Percentiles rank a stretch among this genome's conserved stretches.
phyloP scores from a whole-genome alignment of 2,113 vertebrate species.

The Hydrolagus affinis region DNA sequence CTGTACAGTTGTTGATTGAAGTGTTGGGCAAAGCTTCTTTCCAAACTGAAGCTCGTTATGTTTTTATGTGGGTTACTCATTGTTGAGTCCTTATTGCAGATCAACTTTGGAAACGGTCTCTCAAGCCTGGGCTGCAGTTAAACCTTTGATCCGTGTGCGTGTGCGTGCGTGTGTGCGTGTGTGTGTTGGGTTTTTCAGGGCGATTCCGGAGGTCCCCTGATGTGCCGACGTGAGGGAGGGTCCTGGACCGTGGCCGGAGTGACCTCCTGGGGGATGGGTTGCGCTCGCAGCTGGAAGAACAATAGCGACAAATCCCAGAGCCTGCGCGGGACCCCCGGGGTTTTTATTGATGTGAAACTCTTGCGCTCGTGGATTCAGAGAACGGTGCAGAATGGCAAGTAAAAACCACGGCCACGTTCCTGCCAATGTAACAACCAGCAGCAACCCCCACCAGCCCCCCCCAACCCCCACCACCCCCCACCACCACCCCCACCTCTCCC shows the following conservation, averaged over 20 bases:
- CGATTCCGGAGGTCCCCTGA: conserved; percentile 72
- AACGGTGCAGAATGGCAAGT: conserved; percentile 47
- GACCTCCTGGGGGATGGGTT: conserved; percentile 80
- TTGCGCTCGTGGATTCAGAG: conserved; percentile 68
- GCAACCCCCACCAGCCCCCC: neutral
- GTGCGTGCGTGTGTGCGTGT: too few relatives aligned
- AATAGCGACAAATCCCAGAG: conserved; percentile 48
- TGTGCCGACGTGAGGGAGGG: conserved; percentile 57
- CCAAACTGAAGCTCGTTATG: neutral
- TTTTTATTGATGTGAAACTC: conserved; percentile 66
- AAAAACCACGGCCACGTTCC: conserved; percentile 34
- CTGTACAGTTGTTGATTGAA: too few relatives aligned
- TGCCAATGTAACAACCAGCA: conserved; percentile 24
- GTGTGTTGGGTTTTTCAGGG: conserved; percentile 67
- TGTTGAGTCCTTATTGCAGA: neutral
- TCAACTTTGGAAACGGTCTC: neutral
- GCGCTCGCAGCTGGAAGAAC: conserved; percentile 67
- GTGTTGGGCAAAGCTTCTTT: too few relatives aligned
- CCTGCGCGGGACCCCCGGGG: conserved; percentile 65
- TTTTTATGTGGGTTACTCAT: neutral
- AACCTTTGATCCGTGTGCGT: neutral
- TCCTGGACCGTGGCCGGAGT: conserved; percentile 66
- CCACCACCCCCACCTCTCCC: neutral
- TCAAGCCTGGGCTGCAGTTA: neutral
- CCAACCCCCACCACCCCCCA: neutral